Evolutionary conservation across 2,113 vertebrate species (phyloP).

Genomic region (Peucedramus taeniatus): DNA sequence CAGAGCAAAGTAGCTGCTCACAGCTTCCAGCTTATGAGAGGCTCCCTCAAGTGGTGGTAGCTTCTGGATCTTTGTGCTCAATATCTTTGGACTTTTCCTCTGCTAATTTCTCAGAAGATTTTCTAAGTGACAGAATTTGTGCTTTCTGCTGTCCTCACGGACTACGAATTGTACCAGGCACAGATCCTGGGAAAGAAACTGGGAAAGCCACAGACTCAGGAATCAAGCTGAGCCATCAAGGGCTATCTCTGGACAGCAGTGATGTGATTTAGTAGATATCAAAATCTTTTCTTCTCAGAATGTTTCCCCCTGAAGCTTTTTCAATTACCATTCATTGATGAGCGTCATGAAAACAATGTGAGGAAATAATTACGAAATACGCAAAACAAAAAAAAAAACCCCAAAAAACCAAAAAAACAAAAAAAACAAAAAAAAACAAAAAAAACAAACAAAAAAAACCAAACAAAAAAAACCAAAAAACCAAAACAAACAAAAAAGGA

Average conservation of each 20-base stretch:
- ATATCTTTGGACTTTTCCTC: not conserved
- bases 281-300: not conserved
- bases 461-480: no score
- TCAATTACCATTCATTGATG: not conserved
- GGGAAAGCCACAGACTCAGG: not conserved
- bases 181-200: not conserved
- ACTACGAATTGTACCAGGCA: not conserved
- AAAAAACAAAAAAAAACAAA: no score
- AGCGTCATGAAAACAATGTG: not conserved
- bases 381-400: not conserved
- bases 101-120: not conserved
- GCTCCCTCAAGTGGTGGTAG: not conserved
- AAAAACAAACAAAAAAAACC: no score
- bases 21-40: not conserved
- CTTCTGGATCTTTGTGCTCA: not conserved
- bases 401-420: no score
- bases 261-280: not conserved
- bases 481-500: no score
- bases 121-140: not conserved
- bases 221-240: not conserved
- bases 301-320: not conserved
- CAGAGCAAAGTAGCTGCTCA: not conserved
- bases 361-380: not conserved
- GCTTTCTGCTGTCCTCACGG: not conserved
- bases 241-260: not conserved